Base-by-base conservation (phyloP, 2,113 vertebrate genomes). In the Hyaena hyaena region DNA sequence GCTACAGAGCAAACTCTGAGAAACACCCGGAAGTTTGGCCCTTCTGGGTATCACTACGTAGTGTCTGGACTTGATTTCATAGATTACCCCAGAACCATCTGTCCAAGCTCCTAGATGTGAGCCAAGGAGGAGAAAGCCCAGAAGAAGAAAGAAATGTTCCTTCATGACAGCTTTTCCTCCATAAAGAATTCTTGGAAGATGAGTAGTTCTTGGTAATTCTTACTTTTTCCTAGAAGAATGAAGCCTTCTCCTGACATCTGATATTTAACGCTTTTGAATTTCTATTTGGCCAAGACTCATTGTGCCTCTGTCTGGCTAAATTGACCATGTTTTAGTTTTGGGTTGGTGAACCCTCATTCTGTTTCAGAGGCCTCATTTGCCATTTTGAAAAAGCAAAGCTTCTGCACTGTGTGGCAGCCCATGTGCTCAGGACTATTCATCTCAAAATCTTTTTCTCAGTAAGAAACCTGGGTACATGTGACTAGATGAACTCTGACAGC, bases 201-300 rank as follows among this genome's bases (percentile, higher is more conserved):
- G 28, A 16, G 68, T 19, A 85, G 4, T 76, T 95, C 48, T 43
- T 82, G 58, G 31, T 28, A 35, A 74, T 98, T 82, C 43, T 88
- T 76, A 0, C 0, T 66, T 80, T 83, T 91, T 97, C 82, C 35
- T 93, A 66, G 76, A 97, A 96, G 58, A 93, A 69, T 53, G 58
- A 45, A 97, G 3, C 7, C 81, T 66, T 96, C 35, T 80, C 50
- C 35, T 77, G 89, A 88, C 87, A 91, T 98, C 39, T 82, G 94
- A 86, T 90, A 95, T 97, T 96, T 76, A 96, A 69, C 45, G 69
- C 26, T 94, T 97, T 74, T 90, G 71, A 76, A 83, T 95, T 87
- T 97, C 88, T 24, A 61, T 43, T 96, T 66, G 33, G 63, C 89
- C 76, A 69, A 83, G 73, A 81, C 63, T 26, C 79, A 4, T 5